Evolutionary conservation across 1,140 invertebrate species (phyloP).

Genomic region (Panulirus ornatus): DNA sequence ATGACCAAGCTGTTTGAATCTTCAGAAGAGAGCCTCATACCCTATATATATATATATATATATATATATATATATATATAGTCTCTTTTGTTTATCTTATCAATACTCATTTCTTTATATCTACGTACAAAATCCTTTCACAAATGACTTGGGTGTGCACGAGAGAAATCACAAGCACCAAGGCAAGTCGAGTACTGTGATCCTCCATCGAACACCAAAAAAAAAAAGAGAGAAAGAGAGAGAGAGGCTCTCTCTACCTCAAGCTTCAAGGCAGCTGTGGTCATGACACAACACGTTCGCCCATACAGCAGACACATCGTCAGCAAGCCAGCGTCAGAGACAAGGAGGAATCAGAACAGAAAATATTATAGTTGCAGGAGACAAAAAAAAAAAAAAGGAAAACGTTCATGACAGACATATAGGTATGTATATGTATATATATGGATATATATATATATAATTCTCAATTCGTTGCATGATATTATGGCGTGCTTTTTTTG

Average conservation of each 20-base stretch:
- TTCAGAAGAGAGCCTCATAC: neutral
- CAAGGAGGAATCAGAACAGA: neutral
- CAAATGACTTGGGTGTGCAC: no score
- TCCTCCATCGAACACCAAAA: no score
- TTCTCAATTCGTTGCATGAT: conserved; percentile 10
- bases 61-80: conserved; percentile 26
- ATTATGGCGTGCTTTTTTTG: conserved; percentile 10
- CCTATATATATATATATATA: conserved; percentile 19
- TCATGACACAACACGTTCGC: neutral
- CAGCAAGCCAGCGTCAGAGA: conserved; percentile 12
- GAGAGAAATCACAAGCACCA: no score
- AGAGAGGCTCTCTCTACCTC: neutral
- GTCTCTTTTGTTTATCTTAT: no score
- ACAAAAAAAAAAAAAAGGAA: no score
- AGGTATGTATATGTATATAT: no score
- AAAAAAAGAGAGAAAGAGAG: no score
- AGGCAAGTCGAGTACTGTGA: no score
- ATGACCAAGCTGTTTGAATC: neutral
- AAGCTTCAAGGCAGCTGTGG: conserved; percentile 8
- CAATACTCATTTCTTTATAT: no score
- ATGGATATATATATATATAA: no score
- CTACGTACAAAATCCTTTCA: no score
- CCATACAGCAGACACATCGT: conserved; percentile 16
- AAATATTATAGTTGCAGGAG: conserved; percentile 14
- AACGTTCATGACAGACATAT: conserved; percentile 15